Percentiles rank a stretch among this genome's conserved stretches.
phyloP scores from a whole-genome alignment of 2,888 invertebrate genomes.

The Cryptocheilus praepositus region DNA sequence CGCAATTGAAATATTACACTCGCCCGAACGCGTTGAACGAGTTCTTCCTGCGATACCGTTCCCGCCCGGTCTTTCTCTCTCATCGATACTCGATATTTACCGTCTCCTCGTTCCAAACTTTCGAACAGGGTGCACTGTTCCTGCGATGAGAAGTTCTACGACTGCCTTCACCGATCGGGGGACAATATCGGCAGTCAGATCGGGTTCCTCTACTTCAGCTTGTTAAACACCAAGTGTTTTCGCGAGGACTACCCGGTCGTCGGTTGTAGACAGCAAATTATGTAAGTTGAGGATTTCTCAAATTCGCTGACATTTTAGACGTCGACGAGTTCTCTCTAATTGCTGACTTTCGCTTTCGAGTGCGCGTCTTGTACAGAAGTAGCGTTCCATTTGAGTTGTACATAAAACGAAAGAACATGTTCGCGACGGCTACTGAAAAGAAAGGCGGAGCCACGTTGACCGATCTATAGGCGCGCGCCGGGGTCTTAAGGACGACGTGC shows the following conservation, averaged over 20 bases:
- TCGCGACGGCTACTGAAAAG: not conserved
- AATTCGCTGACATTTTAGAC: too few species aligned
- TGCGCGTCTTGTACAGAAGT: too few species aligned
- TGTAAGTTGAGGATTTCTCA: slow-evolving; percentile 72
- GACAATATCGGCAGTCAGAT: slow-evolving; percentile 63
- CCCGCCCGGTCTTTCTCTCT: not conserved
- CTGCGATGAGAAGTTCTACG: slow-evolving; percentile 77
- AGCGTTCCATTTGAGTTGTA: too few species aligned
- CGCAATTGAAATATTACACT: slow-evolving; percentile 1
- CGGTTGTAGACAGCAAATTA: slow-evolving; percentile 76
- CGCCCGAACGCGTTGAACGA: too few species aligned
- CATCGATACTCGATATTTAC: slow-evolving; percentile 11
- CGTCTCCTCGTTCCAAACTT: not conserved
- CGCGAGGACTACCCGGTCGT: slow-evolving; percentile 78
- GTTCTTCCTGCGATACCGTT: too few species aligned
- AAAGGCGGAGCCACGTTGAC: not conserved
- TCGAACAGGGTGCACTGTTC: slow-evolving; percentile 74
- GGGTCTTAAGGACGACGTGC: slow-evolving; percentile 16
- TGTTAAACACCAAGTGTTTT: slow-evolving; percentile 79
- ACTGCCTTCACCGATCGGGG: slow-evolving; percentile 73
- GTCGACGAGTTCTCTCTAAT: too few species aligned
- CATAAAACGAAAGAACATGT: not conserved
- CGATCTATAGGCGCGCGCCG: not conserved
- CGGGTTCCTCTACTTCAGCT: slow-evolving; percentile 76
- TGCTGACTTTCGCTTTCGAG: too few species aligned